Conservation (phyloP, 2,888 invertebrate species). For the Himalopsyche anomala region DNA sequence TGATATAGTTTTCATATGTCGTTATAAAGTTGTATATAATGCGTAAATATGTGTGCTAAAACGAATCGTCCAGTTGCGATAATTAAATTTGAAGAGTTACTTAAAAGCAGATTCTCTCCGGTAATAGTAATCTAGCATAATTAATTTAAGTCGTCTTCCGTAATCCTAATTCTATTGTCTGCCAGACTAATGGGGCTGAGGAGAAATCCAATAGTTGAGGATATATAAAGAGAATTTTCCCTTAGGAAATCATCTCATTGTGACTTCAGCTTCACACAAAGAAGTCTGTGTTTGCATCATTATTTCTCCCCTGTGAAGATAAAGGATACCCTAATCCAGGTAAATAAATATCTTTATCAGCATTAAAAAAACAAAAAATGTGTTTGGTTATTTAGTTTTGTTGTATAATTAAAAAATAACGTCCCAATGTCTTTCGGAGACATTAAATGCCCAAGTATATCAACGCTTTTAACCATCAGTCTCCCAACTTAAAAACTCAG, state of each 20-base stretch:
- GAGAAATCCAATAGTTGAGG: background rate
- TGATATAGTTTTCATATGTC: no score
- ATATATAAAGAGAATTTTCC: conserved; percentile 16
- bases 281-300: background rate
- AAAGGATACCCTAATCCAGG: conserved; percentile 2
- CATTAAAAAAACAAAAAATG: no score
- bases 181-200: background rate
- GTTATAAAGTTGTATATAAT: background rate
- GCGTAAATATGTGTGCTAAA: background rate
- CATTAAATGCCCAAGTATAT: no score
- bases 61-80: background rate
- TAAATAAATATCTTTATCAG: background rate
- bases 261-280: background rate
- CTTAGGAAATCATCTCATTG: background rate
- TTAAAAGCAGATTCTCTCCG: conserved; percentile 19
- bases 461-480: no score
- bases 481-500: no score
- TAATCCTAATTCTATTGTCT: conserved; percentile 43
- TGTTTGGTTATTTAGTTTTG: no score
- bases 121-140: background rate
- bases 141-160: conserved; percentile 12
- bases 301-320: background rate
- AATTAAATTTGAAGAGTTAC: conserved; percentile 8
- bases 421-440: no score
- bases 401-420: no score